Percentiles rank a stretch among this genome's conserved stretches.
These are phyloP conservation scores for Akabosia matsudoensis DNA, from an alignment of 1,140 invertebrate species.

Conservation along the genomic window DNA sequence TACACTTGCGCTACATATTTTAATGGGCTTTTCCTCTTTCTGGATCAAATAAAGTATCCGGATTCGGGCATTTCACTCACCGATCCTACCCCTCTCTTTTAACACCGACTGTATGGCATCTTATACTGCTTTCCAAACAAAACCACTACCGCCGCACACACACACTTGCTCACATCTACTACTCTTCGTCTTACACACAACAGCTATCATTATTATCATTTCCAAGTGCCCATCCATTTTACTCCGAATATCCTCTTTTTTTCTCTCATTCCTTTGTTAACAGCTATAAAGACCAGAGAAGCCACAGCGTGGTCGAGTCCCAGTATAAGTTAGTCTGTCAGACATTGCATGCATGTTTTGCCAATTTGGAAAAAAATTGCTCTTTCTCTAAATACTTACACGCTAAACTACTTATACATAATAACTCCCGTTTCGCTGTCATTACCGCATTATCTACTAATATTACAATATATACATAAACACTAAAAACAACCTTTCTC, in stretches of 20 bases:
- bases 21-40: constrained; percentile 16
- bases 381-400: neutral
- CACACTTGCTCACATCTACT: neutral
- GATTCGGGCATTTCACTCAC: constrained; percentile 11
- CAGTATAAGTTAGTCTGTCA: constrained; percentile 20
- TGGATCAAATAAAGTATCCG: constrained; percentile 20
- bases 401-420: too few species aligned
- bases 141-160: neutral
- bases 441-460: constrained; percentile 1
- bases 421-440: neutral
- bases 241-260: constrained; percentile 13
- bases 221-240: constrained; percentile 9
- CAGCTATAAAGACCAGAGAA: constrained; percentile 19
- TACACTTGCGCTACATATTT: neutral
- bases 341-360: constrained; percentile 17
- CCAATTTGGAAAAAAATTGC: constrained; percentile 4
- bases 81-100: neutral
- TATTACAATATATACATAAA: neutral
- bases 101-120: neutral
- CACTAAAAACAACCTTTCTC: neutral
- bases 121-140: constrained; percentile 5
- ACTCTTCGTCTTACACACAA: neutral
- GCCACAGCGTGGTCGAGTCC: neutral
- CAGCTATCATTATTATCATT: constrained; percentile 23
- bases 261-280: constrained; percentile 17